A percentile compares a stretch with the other conserved stretches of the same genome.
phyloP scores from a whole-genome alignment of 2,888 invertebrate genomes.

The Aphrophora alni region DNA sequence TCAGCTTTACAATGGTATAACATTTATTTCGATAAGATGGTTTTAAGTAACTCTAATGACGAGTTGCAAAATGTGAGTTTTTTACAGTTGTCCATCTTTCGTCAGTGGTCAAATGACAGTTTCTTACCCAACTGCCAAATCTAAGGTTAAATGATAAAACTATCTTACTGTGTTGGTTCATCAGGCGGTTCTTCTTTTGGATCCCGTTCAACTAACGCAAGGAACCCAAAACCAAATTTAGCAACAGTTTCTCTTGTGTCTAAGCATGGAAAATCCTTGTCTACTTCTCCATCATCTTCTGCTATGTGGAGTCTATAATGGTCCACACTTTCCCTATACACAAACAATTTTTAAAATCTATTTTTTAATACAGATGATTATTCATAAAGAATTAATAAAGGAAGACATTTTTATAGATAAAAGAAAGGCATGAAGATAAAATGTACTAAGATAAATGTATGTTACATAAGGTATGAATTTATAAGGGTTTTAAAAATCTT shows the following conservation, averaged over 20 bases:
- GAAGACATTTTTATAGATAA: background rate
- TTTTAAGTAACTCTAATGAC: no score
- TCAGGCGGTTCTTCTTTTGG: constrained; percentile 57
- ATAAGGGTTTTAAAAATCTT: no score
- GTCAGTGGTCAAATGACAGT: no score
- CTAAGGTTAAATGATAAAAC: no score
- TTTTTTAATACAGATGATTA: background rate
- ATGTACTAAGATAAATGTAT: background rate
- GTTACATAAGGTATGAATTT: no score
- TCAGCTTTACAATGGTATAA: no score
- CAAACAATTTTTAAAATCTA: constrained; percentile 14
- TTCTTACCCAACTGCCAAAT: no score
- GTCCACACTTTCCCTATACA: constrained; percentile 63
- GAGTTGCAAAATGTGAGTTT: no score
- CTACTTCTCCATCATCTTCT: constrained; percentile 96
- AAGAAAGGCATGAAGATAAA: background rate
- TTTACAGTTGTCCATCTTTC: no score
- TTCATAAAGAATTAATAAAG: constrained; percentile 19
- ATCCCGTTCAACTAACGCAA: constrained; percentile 85
- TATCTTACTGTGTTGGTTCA: constrained; percentile 40
- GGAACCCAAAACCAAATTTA: constrained; percentile 89
- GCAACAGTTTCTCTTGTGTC: constrained; percentile 88
- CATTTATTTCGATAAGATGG: no score
- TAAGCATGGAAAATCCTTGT: constrained; percentile 90
- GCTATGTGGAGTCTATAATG: constrained; percentile 91